These are phyloP conservation scores for Tribolium madens DNA, from an alignment of 1,140 invertebrate species.

Conservation along the genomic window DNA sequence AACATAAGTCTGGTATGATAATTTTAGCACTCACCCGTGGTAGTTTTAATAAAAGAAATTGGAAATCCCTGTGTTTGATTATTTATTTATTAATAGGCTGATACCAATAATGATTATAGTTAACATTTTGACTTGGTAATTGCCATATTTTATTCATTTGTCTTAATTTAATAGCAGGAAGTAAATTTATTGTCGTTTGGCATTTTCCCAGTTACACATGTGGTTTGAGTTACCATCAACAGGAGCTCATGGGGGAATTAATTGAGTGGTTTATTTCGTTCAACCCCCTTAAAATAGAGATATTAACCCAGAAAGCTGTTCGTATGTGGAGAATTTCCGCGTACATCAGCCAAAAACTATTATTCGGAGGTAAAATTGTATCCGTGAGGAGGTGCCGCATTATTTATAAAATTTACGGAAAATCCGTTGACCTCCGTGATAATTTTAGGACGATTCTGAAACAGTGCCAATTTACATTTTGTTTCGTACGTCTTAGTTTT, in stretches of 20 bases:
- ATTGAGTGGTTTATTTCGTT: conserved; percentile 5
- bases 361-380: conserved; percentile 37
- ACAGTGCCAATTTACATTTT: conserved; percentile 40
- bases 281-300: conserved; percentile 23
- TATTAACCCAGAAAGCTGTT: not conserved
- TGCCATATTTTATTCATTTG: not conserved
- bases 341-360: conserved; percentile 14
- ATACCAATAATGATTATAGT: no score
- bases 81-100: no score
- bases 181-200: not conserved
- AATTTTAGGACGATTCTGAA: conserved; percentile 51
- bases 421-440: conserved; percentile 50
- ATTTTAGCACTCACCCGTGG: no score
- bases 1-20: no score
- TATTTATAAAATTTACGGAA: conserved; percentile 54
- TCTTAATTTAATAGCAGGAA: not conserved
- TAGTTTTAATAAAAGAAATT: no score
- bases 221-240: not conserved
- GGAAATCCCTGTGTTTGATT: no score
- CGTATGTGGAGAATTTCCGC: not conserved
- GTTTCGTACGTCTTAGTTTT: conserved; percentile 13
- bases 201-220: not conserved
- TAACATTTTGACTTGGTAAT: no score
- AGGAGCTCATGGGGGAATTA: not conserved
- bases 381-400: conserved; percentile 21